Percentiles rank a stretch among this genome's conserved stretches.
Evolutionary conservation across 2,888 invertebrate genomes (phyloP).

Genomic region (Odontomyia ornata): DNA sequence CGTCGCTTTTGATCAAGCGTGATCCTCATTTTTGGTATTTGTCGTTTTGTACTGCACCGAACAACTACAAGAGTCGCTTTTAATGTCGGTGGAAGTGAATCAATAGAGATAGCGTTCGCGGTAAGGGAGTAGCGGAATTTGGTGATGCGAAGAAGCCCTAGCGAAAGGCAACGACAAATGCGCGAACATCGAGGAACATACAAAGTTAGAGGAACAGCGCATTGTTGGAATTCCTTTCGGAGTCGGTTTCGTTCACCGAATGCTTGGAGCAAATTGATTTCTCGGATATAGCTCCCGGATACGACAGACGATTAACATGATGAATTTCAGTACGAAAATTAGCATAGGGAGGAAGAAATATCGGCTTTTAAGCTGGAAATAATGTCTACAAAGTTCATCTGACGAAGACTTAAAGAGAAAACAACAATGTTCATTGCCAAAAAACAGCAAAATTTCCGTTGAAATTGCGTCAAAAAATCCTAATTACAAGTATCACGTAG

Average conservation of each 20-base stretch:
- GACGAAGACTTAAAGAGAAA: too few relatives aligned
- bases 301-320: neutral
- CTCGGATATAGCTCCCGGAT: slow-evolving; percentile 29
- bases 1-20: slow-evolving; percentile 43
- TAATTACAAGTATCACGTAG: too few relatives aligned
- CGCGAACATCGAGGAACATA: slow-evolving; percentile 17
- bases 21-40: slow-evolving; percentile 39
- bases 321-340: too few relatives aligned
- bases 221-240: slow-evolving; percentile 17
- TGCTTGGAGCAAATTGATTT: slow-evolving; percentile 37
- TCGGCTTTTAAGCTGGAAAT: too few relatives aligned
- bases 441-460: too few relatives aligned
- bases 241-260: neutral
- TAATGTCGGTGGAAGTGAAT: neutral
- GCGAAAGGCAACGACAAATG: neutral
- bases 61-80: slow-evolving; percentile 2
- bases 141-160: neutral
- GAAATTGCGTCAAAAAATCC: too few relatives aligned
- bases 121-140: slow-evolving; percentile 2
- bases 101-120: slow-evolving; percentile 38
- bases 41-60: slow-evolving; percentile 32
- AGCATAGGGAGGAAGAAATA: too few relatives aligned
- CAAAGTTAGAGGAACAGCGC: slow-evolving; percentile 21
- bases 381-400: too few relatives aligned
- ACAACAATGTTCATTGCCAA: too few relatives aligned